Conservation (phyloP, 2,888 invertebrate genomes). For the Drosophila eohydei region DNA sequence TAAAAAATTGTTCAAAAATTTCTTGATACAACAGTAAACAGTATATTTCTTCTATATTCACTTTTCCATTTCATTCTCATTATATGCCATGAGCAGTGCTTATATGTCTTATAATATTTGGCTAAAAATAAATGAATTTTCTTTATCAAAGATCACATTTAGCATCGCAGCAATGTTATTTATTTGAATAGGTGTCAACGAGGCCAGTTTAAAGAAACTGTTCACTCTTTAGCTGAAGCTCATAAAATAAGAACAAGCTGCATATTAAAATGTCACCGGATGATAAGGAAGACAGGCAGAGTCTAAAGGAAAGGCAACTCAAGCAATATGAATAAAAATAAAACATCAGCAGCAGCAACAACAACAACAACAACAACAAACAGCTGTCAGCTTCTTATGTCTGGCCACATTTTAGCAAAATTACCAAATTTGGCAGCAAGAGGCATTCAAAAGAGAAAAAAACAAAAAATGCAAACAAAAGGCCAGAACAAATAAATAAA, state of each 20-base stretch:
- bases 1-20: no score
- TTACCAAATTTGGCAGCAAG: constrained; percentile 59
- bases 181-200: neutral
- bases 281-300: constrained; percentile 42
- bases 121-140: neutral
- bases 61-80: no score
- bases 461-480: constrained; percentile 23
- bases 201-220: neutral
- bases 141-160: neutral
- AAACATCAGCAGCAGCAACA: constrained; percentile 13
- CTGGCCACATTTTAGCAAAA: constrained; percentile 45
- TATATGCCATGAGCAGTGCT: neutral
- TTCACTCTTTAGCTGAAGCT: constrained; percentile 13
- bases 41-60: no score
- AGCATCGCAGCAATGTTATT: neutral
- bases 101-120: neutral
- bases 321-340: constrained; percentile 35
- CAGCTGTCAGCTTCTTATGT: constrained; percentile 43
- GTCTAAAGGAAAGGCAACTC: constrained; percentile 22
- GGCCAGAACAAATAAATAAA: constrained; percentile 68
- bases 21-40: no score
- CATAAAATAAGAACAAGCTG: constrained; percentile 62
- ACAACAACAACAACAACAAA: constrained; percentile 27
- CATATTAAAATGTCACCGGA: constrained; percentile 70
- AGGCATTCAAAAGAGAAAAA: constrained; percentile 19